Evolutionary conservation across 1,140 invertebrate genomes (phyloP).

Genomic region (Drosophila auraria): DNA sequence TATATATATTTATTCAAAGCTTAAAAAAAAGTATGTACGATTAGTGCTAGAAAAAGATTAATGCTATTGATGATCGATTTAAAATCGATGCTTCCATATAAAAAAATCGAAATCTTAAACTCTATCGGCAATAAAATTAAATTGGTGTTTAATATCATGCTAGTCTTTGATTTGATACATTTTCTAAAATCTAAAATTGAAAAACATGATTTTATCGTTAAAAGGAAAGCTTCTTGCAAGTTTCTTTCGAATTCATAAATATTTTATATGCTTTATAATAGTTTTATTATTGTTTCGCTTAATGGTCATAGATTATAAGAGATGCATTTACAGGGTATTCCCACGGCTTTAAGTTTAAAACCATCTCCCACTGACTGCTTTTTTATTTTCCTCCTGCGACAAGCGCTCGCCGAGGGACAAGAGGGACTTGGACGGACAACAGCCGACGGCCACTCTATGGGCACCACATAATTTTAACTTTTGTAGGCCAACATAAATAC

Average conservation of each 20-base stretch:
- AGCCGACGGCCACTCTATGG: constrained; percentile 36
- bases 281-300: background rate
- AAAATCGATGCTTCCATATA: background rate
- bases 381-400: constrained; percentile 59
- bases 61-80: too few species aligned
- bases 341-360: background rate
- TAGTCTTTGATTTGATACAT: too few species aligned
- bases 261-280: background rate
- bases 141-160: too few species aligned
- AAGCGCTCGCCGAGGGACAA: background rate
- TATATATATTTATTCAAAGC: too few species aligned
- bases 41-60: too few species aligned
- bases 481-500: constrained; percentile 75
- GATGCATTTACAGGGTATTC: background rate
- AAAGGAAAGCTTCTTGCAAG: too few species aligned
- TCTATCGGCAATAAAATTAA: too few species aligned
- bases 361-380: background rate
- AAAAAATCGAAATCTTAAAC: background rate
- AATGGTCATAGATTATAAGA: background rate
- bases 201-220: too few species aligned
- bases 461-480: constrained; percentile 69
- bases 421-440: background rate
- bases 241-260: too few species aligned
- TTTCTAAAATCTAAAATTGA: too few species aligned
- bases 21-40: too few species aligned